Evolutionary conservation across 2,113 vertebrate species (phyloP).

Genomic region (Cervus canadensis): DNA sequence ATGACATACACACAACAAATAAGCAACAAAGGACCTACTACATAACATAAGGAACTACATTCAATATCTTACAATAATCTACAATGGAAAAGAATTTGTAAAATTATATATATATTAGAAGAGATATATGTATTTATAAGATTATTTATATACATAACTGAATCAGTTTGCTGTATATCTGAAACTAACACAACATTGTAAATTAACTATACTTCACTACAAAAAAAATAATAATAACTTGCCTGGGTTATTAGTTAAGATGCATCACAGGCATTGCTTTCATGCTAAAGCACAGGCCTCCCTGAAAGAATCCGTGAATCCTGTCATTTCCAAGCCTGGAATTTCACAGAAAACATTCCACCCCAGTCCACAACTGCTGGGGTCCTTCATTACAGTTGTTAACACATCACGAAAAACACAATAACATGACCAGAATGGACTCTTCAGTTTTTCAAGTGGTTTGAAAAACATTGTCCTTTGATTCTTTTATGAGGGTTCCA

Average conservation of each 20-base stretch:
- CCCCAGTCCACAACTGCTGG: not conserved
- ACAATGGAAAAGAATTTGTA: not conserved
- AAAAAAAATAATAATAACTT: not conserved
- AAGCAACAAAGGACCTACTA: not conserved
- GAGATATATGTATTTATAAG: not conserved
- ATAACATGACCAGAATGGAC: slow-evolving; percentile 24
- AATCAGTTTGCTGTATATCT: not conserved
- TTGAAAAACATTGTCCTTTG: slow-evolving; percentile 61
- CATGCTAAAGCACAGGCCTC: not conserved
- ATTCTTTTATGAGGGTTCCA: slow-evolving; percentile 68
- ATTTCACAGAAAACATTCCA: slow-evolving; percentile 25
- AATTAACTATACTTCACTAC: not conserved
- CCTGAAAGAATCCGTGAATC: not conserved
- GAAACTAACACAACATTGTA: not conserved
- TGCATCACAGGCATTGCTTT: not conserved
- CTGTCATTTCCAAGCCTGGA: not conserved
- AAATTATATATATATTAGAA: not conserved
- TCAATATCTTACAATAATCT: not conserved
- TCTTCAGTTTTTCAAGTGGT: slow-evolving; percentile 45
- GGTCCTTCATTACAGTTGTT: slow-evolving; percentile 50
- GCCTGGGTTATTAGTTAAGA: not conserved
- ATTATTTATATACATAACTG: not conserved
- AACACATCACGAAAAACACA: slow-evolving; percentile 30
- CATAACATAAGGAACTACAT: not conserved
- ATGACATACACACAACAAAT: no score